phyloP scores from a whole-genome alignment of 1,140 invertebrate genomes.

The Potamilus streckersoni region DNA sequence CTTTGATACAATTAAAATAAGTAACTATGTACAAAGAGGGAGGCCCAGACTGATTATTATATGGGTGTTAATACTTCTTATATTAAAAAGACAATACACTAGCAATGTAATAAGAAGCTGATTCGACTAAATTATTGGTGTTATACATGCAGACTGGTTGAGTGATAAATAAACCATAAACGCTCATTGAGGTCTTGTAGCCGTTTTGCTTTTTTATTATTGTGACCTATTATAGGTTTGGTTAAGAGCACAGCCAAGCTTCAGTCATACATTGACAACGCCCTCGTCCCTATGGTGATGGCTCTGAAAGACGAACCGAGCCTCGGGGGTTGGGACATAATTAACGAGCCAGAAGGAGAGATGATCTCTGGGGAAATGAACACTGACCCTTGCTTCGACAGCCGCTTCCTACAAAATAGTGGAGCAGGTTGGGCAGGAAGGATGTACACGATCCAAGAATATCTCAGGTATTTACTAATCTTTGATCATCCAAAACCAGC shows the following conservation, averaged over 20 bases:
- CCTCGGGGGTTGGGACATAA: conserved; percentile 65
- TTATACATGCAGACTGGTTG: too few relatives aligned
- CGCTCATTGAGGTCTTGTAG: too few relatives aligned
- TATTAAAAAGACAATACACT: too few relatives aligned
- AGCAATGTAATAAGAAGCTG: too few relatives aligned
- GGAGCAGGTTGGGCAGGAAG: conserved; percentile 64
- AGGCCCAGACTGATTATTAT: too few relatives aligned
- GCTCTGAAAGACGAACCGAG: conserved; percentile 61
- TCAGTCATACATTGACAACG: conserved; percentile 66
- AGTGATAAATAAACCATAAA: too few relatives aligned
- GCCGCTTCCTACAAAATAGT: conserved; percentile 39
- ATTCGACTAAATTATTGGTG: too few relatives aligned
- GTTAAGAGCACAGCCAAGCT: conserved; percentile 63
- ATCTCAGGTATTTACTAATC: conserved; percentile 24
- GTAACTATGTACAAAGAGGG: too few relatives aligned
- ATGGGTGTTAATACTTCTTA: too few relatives aligned
- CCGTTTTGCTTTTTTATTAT: too few relatives aligned
- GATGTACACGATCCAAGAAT: conserved; percentile 35
- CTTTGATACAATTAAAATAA: too few relatives aligned
- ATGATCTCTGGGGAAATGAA: conserved; percentile 46
- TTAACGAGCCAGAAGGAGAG: conserved; percentile 67
- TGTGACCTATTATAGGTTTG: conserved; percentile 38
- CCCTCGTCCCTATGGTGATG: conserved; percentile 54
- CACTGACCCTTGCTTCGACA: conserved; percentile 64
- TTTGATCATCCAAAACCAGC: too few relatives aligned